phyloP scores from a whole-genome alignment of 2,113 vertebrate genomes.

The Cryptotis parvus region DNA sequence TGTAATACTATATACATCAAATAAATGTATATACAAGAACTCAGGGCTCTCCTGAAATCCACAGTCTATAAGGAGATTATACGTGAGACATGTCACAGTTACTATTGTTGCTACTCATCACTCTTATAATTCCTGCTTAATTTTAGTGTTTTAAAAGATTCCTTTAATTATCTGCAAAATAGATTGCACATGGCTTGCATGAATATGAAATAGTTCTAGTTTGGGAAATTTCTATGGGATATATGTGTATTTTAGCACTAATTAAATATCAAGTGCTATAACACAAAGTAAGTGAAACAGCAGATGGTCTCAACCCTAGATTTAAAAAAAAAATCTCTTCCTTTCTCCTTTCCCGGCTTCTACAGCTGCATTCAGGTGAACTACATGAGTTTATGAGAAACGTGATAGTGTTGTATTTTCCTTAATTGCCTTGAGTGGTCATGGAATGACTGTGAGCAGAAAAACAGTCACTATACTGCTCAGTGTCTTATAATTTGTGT shows the following conservation, averaged over 20 bases:
- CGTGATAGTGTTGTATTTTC: background rate
- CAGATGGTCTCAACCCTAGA: background rate
- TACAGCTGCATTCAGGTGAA: background rate
- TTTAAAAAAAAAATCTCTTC: conserved; percentile 36
- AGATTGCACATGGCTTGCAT: background rate
- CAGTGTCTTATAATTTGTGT: background rate
- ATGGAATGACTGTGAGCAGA: background rate
- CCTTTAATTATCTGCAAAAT: background rate
- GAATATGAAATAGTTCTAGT: background rate
- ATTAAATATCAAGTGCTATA: background rate
- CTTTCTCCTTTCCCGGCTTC: background rate
- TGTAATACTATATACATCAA: background rate
- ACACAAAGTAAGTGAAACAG: background rate
- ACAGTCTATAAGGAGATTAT: background rate
- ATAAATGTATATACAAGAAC: background rate
- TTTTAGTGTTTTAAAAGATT: background rate
- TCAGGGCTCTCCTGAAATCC: background rate
- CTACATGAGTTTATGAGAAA: conserved; percentile 15
- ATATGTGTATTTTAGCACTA: background rate
- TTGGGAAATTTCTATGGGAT: background rate
- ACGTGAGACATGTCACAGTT: background rate
- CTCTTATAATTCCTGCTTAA: background rate
- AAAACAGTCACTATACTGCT: background rate
- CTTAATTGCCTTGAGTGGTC: background rate
- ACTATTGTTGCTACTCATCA: background rate